Evolutionary conservation across 2,113 vertebrate genomes (phyloP), one percentile per base, ranked within the genome.

Genomic region (Albula glossodonta): DNA sequence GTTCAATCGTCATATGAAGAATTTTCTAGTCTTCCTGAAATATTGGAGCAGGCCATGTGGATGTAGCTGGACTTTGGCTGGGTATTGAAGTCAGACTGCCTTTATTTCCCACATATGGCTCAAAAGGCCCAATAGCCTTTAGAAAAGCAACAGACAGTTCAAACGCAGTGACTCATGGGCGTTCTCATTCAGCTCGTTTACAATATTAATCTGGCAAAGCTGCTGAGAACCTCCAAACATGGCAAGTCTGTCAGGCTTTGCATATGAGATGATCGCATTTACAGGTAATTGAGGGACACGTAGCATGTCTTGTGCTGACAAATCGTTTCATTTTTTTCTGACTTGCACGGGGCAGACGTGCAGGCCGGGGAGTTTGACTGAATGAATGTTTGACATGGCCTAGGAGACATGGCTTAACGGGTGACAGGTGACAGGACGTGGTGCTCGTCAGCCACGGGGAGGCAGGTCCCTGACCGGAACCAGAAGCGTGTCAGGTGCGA

Each of bases 381-480:
- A 84, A 22, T 41, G 51, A 51, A 78, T 15, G n/a, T 79, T 53
- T 56, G 83, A 78, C 83, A 84, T 51, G 83, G 74, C 52, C 74
- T 84, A 51, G 25, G 74, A 84, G 31, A 41, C 31, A 8, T 17
- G 31, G n/a, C 6, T 51, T 56, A 57, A 22, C 31, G 7, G 31
- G n/a, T 74, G 70, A 74, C 70, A 74, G 70, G 70, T n/a, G n/a
- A 74, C n/a, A 57, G 74, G 51, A 56, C 3, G 50, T 13, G 51
- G 48, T 41, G 66, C 91, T 50, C 13, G 5, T 80, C 78, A 80
- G 74, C 41, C 84, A 77, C 83, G 22, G 12, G 3, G 51, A 17
- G 78, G 60, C 84, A 85, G 84, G 41, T 78, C 53, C 56, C 78
- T 85, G 84, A 80, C 11, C 11, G 84, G 57, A 52, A 51, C 57